These are phyloP conservation scores for Chaunax sp. DNA, from an alignment of 2,797 vertebrate species.

Conservation along the genomic window DNA sequence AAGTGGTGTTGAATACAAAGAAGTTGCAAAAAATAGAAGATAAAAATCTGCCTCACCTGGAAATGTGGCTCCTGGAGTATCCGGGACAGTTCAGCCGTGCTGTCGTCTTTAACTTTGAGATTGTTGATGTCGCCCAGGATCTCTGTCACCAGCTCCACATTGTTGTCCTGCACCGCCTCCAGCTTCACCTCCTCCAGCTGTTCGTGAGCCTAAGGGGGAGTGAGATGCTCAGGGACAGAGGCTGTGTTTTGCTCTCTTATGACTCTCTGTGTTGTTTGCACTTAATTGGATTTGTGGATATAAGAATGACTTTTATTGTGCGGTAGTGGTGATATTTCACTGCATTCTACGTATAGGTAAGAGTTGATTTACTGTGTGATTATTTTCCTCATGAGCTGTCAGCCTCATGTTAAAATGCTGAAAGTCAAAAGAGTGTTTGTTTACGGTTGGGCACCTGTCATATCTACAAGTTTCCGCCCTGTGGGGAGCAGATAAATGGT, in stretches of 20 bases:
- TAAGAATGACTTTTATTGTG: constrained; percentile 2
- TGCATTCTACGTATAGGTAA: not conserved
- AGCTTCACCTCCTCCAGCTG: constrained; percentile 95
- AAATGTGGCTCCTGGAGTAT: constrained; percentile 98
- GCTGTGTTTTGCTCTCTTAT: not conserved
- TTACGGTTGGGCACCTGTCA: constrained; percentile 23
- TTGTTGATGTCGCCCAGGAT: constrained; percentile 95
- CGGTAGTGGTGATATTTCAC: not conserved
- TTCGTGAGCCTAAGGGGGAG: constrained; percentile 88
- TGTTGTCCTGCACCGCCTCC: constrained; percentile 98
- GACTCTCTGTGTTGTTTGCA: constrained; percentile 1
- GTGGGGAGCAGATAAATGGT: constrained; percentile 6
- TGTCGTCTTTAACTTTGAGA: constrained; percentile 89
- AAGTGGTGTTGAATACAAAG: too few relatives aligned
- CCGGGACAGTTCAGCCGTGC: constrained; percentile 89
- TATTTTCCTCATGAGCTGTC: not conserved
- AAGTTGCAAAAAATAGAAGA: too few relatives aligned
- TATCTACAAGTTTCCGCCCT: constrained; percentile 20
- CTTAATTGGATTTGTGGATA: not conserved
- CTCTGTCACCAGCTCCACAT: constrained; percentile 95
- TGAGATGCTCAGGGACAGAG: constrained; percentile 21
- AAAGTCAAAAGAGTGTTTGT: constrained; percentile 30
- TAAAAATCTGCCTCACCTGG: constrained; percentile 83
- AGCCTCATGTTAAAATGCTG: not conserved
- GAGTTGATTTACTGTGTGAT: not conserved